phyloP scores from a whole-genome alignment of 1,140 invertebrate genomes.

The Sinella curviseta region DNA sequence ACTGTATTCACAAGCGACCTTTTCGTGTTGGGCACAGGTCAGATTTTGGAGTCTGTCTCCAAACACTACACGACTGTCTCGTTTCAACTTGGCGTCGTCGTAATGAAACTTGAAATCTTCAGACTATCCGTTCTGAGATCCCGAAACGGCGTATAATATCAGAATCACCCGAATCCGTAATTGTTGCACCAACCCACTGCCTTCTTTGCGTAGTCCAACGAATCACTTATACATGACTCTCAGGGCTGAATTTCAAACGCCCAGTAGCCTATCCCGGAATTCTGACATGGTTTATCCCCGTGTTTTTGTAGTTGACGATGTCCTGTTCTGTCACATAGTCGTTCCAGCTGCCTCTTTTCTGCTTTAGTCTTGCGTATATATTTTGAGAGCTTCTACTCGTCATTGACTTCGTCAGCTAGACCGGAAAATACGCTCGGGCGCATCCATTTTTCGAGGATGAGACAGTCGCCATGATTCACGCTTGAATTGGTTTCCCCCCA shows the following conservation, averaged over 20 bases:
- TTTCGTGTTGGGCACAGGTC: slow-evolving; percentile 38
- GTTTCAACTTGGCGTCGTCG: too few species aligned
- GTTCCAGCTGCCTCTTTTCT: slow-evolving; percentile 42
- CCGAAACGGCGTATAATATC: slow-evolving; percentile 44
- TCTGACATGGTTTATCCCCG: slow-evolving; percentile 46
- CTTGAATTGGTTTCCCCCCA: slow-evolving; percentile 41
- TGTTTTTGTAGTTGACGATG: slow-evolving; percentile 39
- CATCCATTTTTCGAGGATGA: slow-evolving; percentile 48
- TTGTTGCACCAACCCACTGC: slow-evolving; percentile 43
- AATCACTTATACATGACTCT: slow-evolving; percentile 44
- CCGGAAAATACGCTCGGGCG: slow-evolving; percentile 33
- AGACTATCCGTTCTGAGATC: slow-evolving; percentile 47
- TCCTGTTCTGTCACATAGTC: slow-evolving; percentile 45
- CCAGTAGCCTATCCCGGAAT: slow-evolving; percentile 48
- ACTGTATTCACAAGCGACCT: slow-evolving; percentile 28
- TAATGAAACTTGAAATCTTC: too few species aligned
- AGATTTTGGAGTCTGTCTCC: slow-evolving; percentile 10
- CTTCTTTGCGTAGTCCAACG: slow-evolving; percentile 45
- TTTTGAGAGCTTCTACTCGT: slow-evolving; percentile 38
- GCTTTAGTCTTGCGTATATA: slow-evolving; percentile 25
- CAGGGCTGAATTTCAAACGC: slow-evolving; percentile 37
- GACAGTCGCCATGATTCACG: slow-evolving; percentile 46
- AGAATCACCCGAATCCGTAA: slow-evolving; percentile 45
- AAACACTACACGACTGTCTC: slow-evolving; percentile 23
- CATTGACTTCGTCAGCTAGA: slow-evolving; percentile 33